Conservation (phyloP, 2,113 vertebrate species). For the Casuarius casuarius region DNA sequence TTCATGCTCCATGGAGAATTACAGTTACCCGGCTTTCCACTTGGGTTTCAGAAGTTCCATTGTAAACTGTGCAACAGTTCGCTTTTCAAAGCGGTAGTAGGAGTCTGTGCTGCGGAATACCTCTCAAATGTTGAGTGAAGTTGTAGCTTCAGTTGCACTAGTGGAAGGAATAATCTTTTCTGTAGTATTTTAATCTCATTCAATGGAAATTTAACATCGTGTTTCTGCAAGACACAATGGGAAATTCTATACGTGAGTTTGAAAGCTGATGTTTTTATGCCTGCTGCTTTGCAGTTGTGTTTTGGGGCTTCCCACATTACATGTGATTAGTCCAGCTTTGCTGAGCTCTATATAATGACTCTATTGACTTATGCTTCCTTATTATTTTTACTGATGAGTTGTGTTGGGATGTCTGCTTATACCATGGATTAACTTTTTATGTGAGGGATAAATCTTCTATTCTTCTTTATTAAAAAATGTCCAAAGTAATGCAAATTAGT, state of each 20-base stretch:
- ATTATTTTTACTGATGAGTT: conserved; percentile 14
- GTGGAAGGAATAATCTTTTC: neutral
- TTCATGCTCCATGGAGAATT: neutral
- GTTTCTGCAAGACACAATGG: neutral
- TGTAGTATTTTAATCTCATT: neutral
- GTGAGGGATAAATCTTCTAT: conserved; percentile 1
- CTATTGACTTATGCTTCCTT: conserved; percentile 13
- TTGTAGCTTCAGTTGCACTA: neutral
- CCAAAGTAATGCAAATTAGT: neutral
- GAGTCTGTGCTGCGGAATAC: neutral
- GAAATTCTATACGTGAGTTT: neutral
- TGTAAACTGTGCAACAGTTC: neutral
- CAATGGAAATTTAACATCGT: neutral
- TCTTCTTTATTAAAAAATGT: conserved; percentile 1
- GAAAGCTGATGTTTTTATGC: conserved; percentile 26
- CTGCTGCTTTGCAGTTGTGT: neutral
- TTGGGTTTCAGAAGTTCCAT: neutral
- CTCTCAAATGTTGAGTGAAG: too few relatives aligned
- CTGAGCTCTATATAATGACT: conserved; percentile 4
- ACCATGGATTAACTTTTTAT: conserved; percentile 5
- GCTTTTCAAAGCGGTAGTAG: neutral
- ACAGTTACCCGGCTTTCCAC: neutral
- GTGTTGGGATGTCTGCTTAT: neutral
- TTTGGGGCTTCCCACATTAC: conserved; percentile 23
- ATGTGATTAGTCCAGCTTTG: conserved; percentile 6